Conservation (phyloP, 2,888 invertebrate species). For the Anthophora plumipes region DNA sequence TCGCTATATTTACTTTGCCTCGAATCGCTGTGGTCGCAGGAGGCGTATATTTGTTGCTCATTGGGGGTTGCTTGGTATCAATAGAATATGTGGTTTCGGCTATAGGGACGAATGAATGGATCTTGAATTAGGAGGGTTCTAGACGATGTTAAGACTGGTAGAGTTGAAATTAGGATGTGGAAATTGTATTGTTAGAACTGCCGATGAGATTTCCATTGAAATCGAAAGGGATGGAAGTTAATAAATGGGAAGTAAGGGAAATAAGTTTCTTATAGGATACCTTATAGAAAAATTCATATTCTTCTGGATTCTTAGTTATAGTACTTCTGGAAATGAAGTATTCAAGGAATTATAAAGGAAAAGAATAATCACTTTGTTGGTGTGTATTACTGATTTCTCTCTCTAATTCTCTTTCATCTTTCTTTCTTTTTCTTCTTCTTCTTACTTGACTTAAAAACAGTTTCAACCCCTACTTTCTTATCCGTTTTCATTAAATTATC, state of each 20-base stretch:
- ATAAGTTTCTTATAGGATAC: neutral
- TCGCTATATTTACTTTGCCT: slow-evolving; percentile 7
- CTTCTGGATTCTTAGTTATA: no score
- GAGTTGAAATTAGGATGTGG: neutral
- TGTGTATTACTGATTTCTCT: no score
- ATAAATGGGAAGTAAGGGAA: no score
- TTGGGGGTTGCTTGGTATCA: slow-evolving; percentile 2
- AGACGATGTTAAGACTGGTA: neutral
- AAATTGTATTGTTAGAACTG: neutral
- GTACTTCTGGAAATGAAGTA: no score
- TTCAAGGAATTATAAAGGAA: no score
- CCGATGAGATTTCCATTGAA: neutral
- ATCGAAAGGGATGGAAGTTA: no score
- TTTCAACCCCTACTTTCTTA: no score
- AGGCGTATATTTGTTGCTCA: neutral
- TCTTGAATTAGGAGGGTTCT: neutral
- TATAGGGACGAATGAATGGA: neutral
- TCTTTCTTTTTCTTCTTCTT: no score
- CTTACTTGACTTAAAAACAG: no score
- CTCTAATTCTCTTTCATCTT: no score
- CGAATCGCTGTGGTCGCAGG: neutral
- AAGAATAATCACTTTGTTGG: no score
- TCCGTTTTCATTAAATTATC: no score
- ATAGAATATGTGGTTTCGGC: neutral
- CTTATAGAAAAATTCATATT: neutral